Evolutionary conservation across 2,113 vertebrate genomes (phyloP).

Genomic region (Microcebus ravelobensis): DNA sequence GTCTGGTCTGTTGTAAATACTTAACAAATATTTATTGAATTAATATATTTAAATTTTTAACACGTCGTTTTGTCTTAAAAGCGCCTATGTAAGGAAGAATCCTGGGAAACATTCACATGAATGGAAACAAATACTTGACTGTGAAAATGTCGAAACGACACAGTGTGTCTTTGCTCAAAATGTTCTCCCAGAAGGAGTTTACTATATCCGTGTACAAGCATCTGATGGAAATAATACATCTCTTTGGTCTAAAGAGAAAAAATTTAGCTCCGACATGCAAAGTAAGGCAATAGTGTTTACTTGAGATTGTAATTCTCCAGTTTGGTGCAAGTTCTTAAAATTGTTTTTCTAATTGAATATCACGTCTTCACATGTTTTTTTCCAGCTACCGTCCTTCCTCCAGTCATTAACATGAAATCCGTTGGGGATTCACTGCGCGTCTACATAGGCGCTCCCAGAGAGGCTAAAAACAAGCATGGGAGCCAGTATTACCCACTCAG

Average conservation of each 20-base stretch:
- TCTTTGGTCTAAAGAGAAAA: constrained; percentile 76
- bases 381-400: constrained; percentile 79
- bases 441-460: constrained; percentile 57
- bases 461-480: background rate
- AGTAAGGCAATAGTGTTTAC: constrained; percentile 68
- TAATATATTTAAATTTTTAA: background rate
- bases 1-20: background rate
- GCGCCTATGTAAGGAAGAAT: constrained; percentile 42
- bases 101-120: background rate
- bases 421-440: constrained; percentile 63
- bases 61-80: constrained; percentile 70
- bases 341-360: background rate
- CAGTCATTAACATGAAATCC: constrained; percentile 69
- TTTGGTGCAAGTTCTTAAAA: background rate
- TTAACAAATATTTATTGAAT: background rate
- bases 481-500: background rate
- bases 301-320: background rate
- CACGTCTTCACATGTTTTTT: background rate
- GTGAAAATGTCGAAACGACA: constrained; percentile 59
- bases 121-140: constrained; percentile 75
- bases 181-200: accelerated
- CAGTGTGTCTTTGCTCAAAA: constrained; percentile 74
- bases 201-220: constrained; percentile 77
- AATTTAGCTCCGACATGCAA: constrained; percentile 50
- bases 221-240: constrained; percentile 61